Conservation (phyloP, 2,888 invertebrate genomes). For the Cantharis rustica region DNA sequence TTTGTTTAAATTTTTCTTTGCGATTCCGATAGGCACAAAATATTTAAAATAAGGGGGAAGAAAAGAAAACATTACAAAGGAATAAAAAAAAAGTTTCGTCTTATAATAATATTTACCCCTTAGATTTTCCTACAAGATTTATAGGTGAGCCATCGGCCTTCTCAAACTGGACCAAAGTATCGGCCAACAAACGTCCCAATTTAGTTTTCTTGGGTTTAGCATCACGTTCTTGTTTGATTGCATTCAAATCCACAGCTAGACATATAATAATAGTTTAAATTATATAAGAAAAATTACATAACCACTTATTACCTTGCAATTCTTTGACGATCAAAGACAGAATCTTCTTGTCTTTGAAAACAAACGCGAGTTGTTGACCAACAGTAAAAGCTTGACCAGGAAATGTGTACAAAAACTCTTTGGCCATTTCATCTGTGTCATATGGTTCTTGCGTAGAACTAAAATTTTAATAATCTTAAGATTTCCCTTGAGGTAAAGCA, state of each 20-base stretch:
- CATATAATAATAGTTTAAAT: not conserved
- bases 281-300: not conserved
- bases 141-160: constrained; percentile 90
- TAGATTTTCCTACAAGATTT: constrained; percentile 88
- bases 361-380: constrained; percentile 90
- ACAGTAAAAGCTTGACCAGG: constrained; percentile 88
- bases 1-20: too few species aligned
- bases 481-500: not conserved
- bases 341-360: constrained; percentile 87
- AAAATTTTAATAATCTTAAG: constrained; percentile 40
- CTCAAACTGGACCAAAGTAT: constrained; percentile 90
- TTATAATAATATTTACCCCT: constrained; percentile 65
- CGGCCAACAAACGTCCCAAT: constrained; percentile 84
- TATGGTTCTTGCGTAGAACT: constrained; percentile 88
- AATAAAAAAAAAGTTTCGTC: too few species aligned
- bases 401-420: constrained; percentile 89
- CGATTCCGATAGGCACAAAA: too few species aligned
- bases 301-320: constrained; percentile 71
- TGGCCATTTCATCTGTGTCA: constrained; percentile 96
- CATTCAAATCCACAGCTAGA: constrained; percentile 76
- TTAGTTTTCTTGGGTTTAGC: constrained; percentile 73
- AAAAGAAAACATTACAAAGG: too few species aligned
- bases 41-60: too few species aligned
- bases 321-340: constrained; percentile 83
- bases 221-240: constrained; percentile 75